Evolutionary conservation across 2,797 vertebrate genomes (phyloP), one percentile per base, ranked within the genome.

Genomic region (Halcyon smyrnensis): DNA sequence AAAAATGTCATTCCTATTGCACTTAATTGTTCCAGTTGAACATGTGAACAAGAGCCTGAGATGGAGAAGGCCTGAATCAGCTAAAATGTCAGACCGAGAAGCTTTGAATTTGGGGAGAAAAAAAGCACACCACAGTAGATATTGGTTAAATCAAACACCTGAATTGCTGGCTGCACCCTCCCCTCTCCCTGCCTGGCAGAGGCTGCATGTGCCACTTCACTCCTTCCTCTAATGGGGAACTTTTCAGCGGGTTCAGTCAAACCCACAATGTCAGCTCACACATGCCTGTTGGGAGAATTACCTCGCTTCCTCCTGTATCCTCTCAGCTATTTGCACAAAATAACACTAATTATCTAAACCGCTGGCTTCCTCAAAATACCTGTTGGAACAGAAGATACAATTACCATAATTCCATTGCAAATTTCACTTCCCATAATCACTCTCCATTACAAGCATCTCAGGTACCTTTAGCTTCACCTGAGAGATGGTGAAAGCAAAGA

Each of bases 341-440:
- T 93, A 89, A 67, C 86, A 43, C 86, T 87, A 87, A 96, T 96
- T 93, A 94, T 85, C 93, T 85, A 39, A 87, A 93, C 59, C 1
- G 18, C 74, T 41, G 50, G 28, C 65, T 89, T 69, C 93, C 88
- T 91, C 64, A n/a, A 93, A 87, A 79, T 63, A 67, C 87, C 80
- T 14, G 27, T 36, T 90, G 88, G 77, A 95, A 48, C 51, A 64
- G 88, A 71, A 82, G 84, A 80, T 37, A 80, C 90, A 89, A 96
- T 96, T 95, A 93, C 78, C 7, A 6, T 77, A 59, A 95, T 92
- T 90, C 90, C 48, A 53, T 32, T 12, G 59, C 86, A 67, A 67
- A 96, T 92, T 76, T 82, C 41, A 37, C 77, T 87, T 69, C 86
- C 81, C 50, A 12, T 84, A 93, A 96, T 92, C 86, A 50, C 75